Conservation (phyloP, 2,888 invertebrate species). For the Shargacucullia verbasci region DNA sequence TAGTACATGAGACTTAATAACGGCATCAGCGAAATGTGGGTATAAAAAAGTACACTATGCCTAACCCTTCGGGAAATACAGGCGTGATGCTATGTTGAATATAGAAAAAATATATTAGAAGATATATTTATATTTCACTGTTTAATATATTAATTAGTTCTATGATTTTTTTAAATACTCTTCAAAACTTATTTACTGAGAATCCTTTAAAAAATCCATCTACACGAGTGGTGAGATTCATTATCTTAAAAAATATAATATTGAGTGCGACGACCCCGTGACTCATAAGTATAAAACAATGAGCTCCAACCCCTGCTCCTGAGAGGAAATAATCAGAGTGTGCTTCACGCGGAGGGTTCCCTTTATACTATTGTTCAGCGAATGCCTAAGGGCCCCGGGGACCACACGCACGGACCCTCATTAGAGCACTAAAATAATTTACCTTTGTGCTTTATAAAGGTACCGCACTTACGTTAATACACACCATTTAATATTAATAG, state of each 20-base stretch:
- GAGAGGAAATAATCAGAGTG: conserved; percentile 78
- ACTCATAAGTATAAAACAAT: conserved; percentile 72
- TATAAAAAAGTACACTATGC: too few relatives aligned
- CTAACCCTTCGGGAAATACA: too few relatives aligned
- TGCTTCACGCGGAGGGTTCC: conserved; percentile 66
- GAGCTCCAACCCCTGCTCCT: conserved; percentile 66
- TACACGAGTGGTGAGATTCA: conserved; percentile 35
- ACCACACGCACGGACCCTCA: conserved; percentile 69
- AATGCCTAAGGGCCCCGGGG: conserved; percentile 51
- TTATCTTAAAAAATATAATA: conserved; percentile 45
- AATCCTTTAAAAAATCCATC: conserved; percentile 49
- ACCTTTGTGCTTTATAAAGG: conserved; percentile 61
- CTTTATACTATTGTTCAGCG: conserved; percentile 68
- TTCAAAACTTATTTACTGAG: conserved; percentile 29
- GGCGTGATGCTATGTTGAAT: too few relatives aligned
- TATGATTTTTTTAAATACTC: not conserved
- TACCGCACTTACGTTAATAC: conserved; percentile 46
- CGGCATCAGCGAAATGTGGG: too few relatives aligned
- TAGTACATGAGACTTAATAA: too few relatives aligned
- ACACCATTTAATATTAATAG: conserved; percentile 56
- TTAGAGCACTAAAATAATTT: conserved; percentile 76
- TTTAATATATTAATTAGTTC: too few relatives aligned
- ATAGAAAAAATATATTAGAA: too few relatives aligned
- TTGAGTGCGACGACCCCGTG: conserved; percentile 68
- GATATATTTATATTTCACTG: conserved; percentile 7